Evolutionary conservation across 2,888 invertebrate genomes (phyloP).

Genomic region (Crepidodera aurea): DNA sequence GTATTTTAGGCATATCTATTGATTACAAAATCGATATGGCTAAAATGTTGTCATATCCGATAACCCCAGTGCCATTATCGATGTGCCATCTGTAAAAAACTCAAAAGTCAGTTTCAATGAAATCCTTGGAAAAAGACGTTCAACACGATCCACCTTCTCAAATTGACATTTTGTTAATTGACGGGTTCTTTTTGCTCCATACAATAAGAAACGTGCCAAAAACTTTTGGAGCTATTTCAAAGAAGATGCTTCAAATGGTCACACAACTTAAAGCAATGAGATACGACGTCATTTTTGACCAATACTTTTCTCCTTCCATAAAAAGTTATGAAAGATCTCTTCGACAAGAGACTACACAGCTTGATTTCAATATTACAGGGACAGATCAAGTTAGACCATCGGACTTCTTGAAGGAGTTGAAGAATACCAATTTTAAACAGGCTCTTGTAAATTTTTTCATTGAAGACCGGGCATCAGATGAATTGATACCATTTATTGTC

Average conservation of each 20-base stretch:
- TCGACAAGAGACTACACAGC: slow-evolving; percentile 40
- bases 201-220: slow-evolving; percentile 48
- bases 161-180: slow-evolving; percentile 45
- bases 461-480: slow-evolving; percentile 45
- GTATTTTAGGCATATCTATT: slow-evolving; percentile 31
- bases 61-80: slow-evolving; percentile 49
- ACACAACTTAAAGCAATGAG: slow-evolving; percentile 36
- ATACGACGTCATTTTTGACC: slow-evolving; percentile 43
- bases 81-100: slow-evolving; percentile 49
- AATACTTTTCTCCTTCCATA: slow-evolving; percentile 39
- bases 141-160: slow-evolving; percentile 29
- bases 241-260: slow-evolving; percentile 44
- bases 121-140: slow-evolving; percentile 39
- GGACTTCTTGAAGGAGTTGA: slow-evolving; percentile 38
- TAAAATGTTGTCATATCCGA: slow-evolving; percentile 48
- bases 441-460: slow-evolving; percentile 45
- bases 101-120: slow-evolving; percentile 43
- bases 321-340: slow-evolving; percentile 41
- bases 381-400: slow-evolving; percentile 46
- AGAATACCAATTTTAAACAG: slow-evolving; percentile 46
- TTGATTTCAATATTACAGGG: slow-evolving; percentile 43
- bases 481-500: slow-evolving; percentile 47
- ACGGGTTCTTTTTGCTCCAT: slow-evolving; percentile 51
- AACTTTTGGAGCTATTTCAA: slow-evolving; percentile 49
- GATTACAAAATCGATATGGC: slow-evolving; percentile 34